Evolutionary conservation across 2,113 vertebrate genomes (phyloP).

Genomic region (Ariopsis seemanni): DNA sequence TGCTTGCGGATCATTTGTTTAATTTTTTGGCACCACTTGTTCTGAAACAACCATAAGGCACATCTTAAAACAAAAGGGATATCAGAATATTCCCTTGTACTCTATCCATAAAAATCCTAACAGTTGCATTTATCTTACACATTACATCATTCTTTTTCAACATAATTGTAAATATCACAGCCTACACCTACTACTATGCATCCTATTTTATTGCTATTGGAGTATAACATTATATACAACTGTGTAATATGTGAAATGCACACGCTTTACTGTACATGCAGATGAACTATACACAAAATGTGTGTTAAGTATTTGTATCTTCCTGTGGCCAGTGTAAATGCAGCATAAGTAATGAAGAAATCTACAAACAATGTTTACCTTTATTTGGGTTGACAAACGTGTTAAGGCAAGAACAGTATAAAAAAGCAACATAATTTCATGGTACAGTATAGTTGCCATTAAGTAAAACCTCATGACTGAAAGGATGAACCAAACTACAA

Average conservation of each 20-base stretch:
- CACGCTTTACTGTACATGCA: background rate
- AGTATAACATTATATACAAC: background rate
- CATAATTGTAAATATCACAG: background rate
- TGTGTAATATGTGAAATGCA: background rate
- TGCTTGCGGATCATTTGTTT: background rate
- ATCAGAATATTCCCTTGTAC: too few relatives aligned
- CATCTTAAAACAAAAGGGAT: too few relatives aligned
- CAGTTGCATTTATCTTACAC: too few relatives aligned
- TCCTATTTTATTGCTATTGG: background rate
- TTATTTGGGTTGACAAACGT: slow-evolving; percentile 99
- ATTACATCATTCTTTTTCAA: background rate
- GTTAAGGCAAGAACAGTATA: slow-evolving; percentile 98
- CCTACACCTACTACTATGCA: background rate
- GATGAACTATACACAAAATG: background rate
- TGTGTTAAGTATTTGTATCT: background rate
- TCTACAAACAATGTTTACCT: slow-evolving; percentile 70
- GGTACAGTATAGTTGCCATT: slow-evolving; percentile 81
- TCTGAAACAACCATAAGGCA: too few relatives aligned
- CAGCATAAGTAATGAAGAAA: background rate
- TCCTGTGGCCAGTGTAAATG: background rate
- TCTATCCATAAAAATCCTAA: too few relatives aligned
- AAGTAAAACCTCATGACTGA: slow-evolving; percentile 88
- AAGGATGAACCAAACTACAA: slow-evolving; percentile 87
- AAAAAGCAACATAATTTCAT: slow-evolving; percentile 84
- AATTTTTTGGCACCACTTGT: background rate